These are phyloP conservation scores for Microplitis manilae DNA, from an alignment of 2,888 invertebrate species.

Conservation along the genomic window DNA sequence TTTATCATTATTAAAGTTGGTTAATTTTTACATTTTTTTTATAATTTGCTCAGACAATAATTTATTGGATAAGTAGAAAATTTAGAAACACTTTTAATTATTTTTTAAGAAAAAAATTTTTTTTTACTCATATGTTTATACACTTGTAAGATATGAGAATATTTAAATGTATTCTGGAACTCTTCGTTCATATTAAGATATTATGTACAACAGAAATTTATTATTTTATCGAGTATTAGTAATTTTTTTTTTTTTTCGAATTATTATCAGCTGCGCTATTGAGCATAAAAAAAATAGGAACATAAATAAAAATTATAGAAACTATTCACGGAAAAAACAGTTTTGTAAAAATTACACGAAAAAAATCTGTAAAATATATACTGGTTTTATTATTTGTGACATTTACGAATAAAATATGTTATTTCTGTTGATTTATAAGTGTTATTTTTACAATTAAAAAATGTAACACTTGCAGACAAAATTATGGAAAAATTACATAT, in stretches of 20 bases:
- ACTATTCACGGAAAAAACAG: too few relatives aligned
- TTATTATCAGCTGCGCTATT: not conserved
- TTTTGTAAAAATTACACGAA: too few relatives aligned
- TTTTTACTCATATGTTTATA: not conserved
- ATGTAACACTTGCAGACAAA: too few relatives aligned
- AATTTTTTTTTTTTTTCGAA: not conserved
- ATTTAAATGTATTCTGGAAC: not conserved
- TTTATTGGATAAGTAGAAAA: too few relatives aligned
- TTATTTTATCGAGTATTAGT: not conserved
- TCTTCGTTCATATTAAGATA: not conserved
- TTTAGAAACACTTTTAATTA: too few relatives aligned
- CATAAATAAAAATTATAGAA: conserved; percentile 2
- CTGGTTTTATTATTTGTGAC: too few relatives aligned
- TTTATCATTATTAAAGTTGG: conserved; percentile 3
- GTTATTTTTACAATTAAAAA: too few relatives aligned
- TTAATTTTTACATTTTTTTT: conserved; percentile 3
- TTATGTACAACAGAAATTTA: not conserved
- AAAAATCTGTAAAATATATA: too few relatives aligned
- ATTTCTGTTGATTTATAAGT: too few relatives aligned
- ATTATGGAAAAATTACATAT: too few relatives aligned
- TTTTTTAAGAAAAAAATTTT: too few relatives aligned
- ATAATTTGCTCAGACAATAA: not conserved
- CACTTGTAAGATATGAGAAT: not conserved
- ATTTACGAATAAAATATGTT: too few relatives aligned
- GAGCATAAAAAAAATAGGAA: not conserved